A percentile compares a stretch with the other conserved stretches of the same genome.
phyloP scores from a whole-genome alignment of 2,113 vertebrate species.

The Sterna hirundo region DNA sequence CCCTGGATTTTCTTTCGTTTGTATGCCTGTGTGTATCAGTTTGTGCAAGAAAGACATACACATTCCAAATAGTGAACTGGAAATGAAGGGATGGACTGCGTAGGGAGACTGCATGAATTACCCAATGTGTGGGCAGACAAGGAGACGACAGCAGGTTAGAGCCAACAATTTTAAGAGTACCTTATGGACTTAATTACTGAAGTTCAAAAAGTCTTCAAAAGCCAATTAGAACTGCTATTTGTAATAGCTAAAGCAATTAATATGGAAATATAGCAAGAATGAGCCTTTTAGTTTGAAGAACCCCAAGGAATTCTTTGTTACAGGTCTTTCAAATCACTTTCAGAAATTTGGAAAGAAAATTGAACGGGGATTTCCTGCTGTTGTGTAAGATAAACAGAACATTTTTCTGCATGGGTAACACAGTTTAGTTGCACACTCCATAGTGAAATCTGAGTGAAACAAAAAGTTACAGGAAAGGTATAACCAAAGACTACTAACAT shows the following conservation, averaged over 20 bases:
- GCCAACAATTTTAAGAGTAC: slow-evolving; percentile 31
- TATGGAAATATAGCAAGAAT: slow-evolving; percentile 58
- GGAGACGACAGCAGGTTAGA: slow-evolving; percentile 23
- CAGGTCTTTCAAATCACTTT: slow-evolving; percentile 63
- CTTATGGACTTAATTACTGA: slow-evolving; percentile 63
- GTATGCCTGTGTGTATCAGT: neutral
- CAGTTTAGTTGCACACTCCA: neutral
- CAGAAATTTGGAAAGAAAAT: slow-evolving; percentile 64
- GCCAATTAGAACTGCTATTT: slow-evolving; percentile 63
- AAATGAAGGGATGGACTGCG: slow-evolving; percentile 29
- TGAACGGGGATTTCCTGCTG: slow-evolving; percentile 65
- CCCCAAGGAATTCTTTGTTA: slow-evolving; percentile 66
- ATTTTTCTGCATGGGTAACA: slow-evolving; percentile 10
- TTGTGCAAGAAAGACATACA: neutral
- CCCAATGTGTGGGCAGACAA: slow-evolving; percentile 48
- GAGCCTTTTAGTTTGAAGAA: slow-evolving; percentile 26
- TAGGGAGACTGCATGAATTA: slow-evolving; percentile 40
- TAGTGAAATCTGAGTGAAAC: neutral
- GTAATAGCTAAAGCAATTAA: slow-evolving; percentile 65
- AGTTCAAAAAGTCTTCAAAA: slow-evolving; percentile 67
- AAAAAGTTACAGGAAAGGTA: neutral
- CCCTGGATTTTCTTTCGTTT: neutral
- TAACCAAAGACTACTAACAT: neutral
- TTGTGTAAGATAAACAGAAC: slow-evolving; percentile 70
- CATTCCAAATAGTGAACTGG: neutral